Conservation (phyloP, 1,140 invertebrate genomes). For the Dreissena polymorpha region DNA sequence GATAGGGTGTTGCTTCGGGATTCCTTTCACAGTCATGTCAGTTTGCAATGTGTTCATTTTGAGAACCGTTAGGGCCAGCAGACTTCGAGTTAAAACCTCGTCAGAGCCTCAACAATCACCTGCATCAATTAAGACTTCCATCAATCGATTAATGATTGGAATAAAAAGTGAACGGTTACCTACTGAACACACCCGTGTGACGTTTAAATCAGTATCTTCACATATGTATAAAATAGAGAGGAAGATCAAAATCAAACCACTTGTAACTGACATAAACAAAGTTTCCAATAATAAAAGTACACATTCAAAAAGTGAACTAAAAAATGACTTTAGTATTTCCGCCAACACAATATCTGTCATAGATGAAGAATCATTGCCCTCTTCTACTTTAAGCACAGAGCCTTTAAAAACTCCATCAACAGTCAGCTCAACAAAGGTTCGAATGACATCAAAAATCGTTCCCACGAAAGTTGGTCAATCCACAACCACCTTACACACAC, state of each 20-base stretch:
- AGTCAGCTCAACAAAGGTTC: no score
- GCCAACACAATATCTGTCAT: no score
- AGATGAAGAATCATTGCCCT: no score
- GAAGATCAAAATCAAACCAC: neutral
- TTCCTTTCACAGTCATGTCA: constrained; percentile 69
- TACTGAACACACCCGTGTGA: neutral
- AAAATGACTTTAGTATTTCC: no score
- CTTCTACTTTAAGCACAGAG: no score
- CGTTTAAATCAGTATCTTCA: neutral
- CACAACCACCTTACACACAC: no score
- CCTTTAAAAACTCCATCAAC: no score
- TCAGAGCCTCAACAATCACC: no score
- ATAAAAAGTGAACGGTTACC: neutral
- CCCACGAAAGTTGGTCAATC: no score
- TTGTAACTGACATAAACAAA: neutral
- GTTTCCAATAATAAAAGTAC: neutral
- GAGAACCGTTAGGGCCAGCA: constrained; percentile 54
- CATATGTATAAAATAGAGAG: neutral
- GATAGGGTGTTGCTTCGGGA: constrained; percentile 67
- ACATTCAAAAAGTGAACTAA: no score
- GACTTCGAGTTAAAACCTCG: constrained; percentile 22
- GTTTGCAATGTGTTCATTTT: constrained; percentile 62
- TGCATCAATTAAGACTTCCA: no score
- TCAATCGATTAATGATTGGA: neutral
- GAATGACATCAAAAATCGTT: no score